phyloP scores from a whole-genome alignment of 2,113 vertebrate genomes.

The Trichomycterus rosablanca region DNA sequence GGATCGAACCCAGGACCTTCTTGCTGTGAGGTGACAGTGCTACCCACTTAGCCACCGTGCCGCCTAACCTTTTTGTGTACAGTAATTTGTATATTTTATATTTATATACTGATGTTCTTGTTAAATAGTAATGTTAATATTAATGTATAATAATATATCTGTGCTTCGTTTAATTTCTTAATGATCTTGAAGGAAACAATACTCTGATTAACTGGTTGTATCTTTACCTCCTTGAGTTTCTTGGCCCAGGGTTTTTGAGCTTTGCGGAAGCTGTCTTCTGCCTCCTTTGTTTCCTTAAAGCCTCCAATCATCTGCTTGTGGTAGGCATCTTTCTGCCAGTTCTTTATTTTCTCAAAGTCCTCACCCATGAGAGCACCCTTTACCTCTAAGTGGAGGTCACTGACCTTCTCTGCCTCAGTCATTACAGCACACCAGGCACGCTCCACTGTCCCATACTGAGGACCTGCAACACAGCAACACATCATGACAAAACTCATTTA shows the following conservation, averaged over 20 bases:
- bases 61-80: too few species aligned
- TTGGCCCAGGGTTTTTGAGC: constrained; percentile 99
- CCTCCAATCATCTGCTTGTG: constrained; percentile 99
- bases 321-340: constrained; percentile 95
- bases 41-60: too few species aligned
- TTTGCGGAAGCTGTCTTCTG: constrained; percentile 93
- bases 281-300: constrained; percentile 96
- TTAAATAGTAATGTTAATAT: too few species aligned
- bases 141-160: too few species aligned
- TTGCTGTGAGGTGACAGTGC: too few species aligned
- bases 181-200: too few species aligned
- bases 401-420: constrained; percentile 92
- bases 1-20: too few species aligned
- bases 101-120: too few species aligned
- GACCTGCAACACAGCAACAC: constrained; percentile 66
- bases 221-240: constrained; percentile 92
- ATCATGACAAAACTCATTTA: background rate
- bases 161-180: too few species aligned
- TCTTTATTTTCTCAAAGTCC: constrained; percentile 97
- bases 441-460: constrained; percentile 93
- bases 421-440: constrained; percentile 86
- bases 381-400: constrained; percentile 93
- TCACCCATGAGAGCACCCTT: constrained; percentile 87
- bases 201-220: background rate
- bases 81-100: too few species aligned